These are phyloP conservation scores for Gymnosoma rotundatum DNA, from an alignment of 2,888 invertebrate species.

Conservation along the genomic window DNA sequence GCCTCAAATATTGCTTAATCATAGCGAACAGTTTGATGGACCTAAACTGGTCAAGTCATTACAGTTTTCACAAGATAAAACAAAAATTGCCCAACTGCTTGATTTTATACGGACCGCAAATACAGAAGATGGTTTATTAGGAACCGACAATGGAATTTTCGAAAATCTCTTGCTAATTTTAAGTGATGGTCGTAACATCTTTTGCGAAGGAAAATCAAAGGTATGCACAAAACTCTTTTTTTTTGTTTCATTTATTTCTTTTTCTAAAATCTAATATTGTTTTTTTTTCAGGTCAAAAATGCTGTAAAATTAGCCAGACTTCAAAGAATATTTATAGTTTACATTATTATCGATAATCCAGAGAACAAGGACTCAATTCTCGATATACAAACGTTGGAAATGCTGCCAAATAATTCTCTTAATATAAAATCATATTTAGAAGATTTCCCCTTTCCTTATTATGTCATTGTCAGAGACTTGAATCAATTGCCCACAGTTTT, in stretches of 20 bases:
- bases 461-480: slow-evolving; percentile 95
- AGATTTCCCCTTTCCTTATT: slow-evolving; percentile 98
- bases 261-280: background rate
- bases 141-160: slow-evolving; percentile 81
- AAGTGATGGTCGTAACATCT: slow-evolving; percentile 97
- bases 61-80: slow-evolving; percentile 94
- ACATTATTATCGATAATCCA: slow-evolving; percentile 97
- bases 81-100: slow-evolving; percentile 91
- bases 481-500: slow-evolving; percentile 93
- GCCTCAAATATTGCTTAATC: slow-evolving; percentile 93
- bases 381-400: slow-evolving; percentile 89
- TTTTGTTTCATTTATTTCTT: background rate
- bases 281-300: slow-evolving; percentile 84
- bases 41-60: slow-evolving; percentile 90
- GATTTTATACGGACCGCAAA: slow-evolving; percentile 89
- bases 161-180: slow-evolving; percentile 91
- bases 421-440: slow-evolving; percentile 94
- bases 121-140: slow-evolving; percentile 82
- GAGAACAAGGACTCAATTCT: slow-evolving; percentile 95
- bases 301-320: slow-evolving; percentile 92
- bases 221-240: slow-evolving; percentile 82
- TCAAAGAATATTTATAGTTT: slow-evolving; percentile 95
- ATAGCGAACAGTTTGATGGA: slow-evolving; percentile 91
- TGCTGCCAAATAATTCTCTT: slow-evolving; percentile 78
- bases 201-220: slow-evolving; percentile 91